A percentile compares a stretch with the other conserved stretches of the same genome.
Conservation (phyloP, 37 sponge, comb jelly and placozoan genomes). For the Agelas oroides region DNA sequence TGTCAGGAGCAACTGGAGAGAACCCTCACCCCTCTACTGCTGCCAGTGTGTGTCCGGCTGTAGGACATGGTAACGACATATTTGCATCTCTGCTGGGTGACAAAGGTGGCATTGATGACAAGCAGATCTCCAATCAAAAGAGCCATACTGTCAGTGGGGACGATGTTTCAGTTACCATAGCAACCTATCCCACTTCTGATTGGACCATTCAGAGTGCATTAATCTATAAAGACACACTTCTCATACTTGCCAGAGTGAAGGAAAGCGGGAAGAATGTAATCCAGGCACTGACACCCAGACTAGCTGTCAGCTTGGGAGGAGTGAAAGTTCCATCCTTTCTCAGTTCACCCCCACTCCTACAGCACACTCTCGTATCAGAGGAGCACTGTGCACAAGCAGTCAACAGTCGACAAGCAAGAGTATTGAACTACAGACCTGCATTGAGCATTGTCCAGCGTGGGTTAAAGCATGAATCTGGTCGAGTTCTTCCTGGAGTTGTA, state of each 20-base stretch:
- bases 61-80: not conserved
- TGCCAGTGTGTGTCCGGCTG: not conserved
- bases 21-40: not conserved
- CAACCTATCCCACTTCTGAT: not conserved
- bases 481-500: too few relatives aligned
- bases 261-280: not conserved
- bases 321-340: too few relatives aligned
- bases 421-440: not conserved
- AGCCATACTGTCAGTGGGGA: not conserved
- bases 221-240: not conserved
- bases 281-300: too few relatives aligned
- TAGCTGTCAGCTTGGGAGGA: too few relatives aligned
- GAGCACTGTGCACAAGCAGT: too few relatives aligned
- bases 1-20: not conserved
- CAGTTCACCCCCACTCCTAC: not conserved
- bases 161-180: slow-evolving; percentile 2
- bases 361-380: too few relatives aligned
- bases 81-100: not conserved
- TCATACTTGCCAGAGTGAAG: not conserved
- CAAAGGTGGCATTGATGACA: too few relatives aligned
- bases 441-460: not conserved
- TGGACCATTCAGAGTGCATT: slow-evolving; percentile 5
- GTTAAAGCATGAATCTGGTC: not conserved
- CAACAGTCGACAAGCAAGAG: too few relatives aligned
- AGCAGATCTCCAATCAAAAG: too few relatives aligned